phyloP scores from a whole-genome alignment of 2,113 vertebrate species.

The Limnothrissa miodon region DNA sequence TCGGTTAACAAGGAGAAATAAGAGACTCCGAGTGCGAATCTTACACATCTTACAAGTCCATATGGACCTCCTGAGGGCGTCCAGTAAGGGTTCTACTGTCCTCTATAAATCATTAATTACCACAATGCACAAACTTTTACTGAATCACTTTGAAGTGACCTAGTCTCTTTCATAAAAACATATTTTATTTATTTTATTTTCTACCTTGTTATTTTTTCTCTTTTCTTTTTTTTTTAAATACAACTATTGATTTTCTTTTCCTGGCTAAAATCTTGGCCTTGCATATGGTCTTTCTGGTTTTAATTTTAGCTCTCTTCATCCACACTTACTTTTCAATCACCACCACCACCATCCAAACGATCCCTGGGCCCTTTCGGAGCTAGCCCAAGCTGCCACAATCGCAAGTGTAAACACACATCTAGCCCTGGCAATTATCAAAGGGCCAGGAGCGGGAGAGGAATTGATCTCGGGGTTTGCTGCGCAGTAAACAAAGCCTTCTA shows the following conservation, averaged over 20 bases:
- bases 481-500: slow-evolving; percentile 65
- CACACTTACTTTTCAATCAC: slow-evolving; percentile 31
- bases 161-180: slow-evolving; percentile 40
- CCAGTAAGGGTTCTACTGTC: slow-evolving; percentile 42
- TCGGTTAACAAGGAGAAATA: not conserved
- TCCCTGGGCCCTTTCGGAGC: slow-evolving; percentile 48
- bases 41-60: not conserved
- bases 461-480: slow-evolving; percentile 60
- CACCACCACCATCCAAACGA: no score
- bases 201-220: not conserved
- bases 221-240: slow-evolving; percentile 52
- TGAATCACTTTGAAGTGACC: slow-evolving; percentile 64
- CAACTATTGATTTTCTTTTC: slow-evolving; percentile 60
- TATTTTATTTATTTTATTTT: not conserved
- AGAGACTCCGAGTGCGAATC: not conserved
- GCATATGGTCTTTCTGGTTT: slow-evolving; percentile 33
- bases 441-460: slow-evolving; percentile 54
- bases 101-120: slow-evolving; percentile 57
- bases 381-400: slow-evolving; percentile 49
- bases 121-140: slow-evolving; percentile 55
- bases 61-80: slow-evolving; percentile 45
- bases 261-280: slow-evolving; percentile 55
- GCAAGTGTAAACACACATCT: slow-evolving; percentile 59
- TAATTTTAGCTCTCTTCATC: slow-evolving; percentile 28
- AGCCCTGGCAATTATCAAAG: slow-evolving; percentile 63